Percentiles rank a stretch among this genome's conserved stretches.
Conservation (phyloP, 2,113 vertebrate genomes). For the Cryptomyrus ogoouensis region DNA sequence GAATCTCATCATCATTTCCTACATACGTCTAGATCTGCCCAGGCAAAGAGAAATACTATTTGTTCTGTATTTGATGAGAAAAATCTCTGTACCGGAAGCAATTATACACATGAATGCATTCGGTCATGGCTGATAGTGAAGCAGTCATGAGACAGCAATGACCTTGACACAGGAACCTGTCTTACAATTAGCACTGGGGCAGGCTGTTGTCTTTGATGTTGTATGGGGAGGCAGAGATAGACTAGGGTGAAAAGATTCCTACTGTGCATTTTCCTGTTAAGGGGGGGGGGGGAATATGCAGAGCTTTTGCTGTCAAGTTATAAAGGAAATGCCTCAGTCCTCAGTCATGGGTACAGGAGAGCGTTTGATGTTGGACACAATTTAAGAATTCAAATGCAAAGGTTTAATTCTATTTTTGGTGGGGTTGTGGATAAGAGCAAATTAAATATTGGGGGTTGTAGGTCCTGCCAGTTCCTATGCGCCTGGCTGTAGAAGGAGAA, state of each 20-base stretch:
- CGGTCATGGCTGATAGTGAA: not conserved
- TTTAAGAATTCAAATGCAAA: not conserved
- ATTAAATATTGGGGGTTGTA: too few species aligned
- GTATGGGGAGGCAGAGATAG: not conserved
- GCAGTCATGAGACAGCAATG: not conserved
- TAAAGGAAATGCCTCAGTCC: not conserved
- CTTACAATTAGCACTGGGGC: not conserved
- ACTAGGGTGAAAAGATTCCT: not conserved
- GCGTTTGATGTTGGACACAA: not conserved
- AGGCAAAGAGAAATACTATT: not conserved
- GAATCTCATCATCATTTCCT: not conserved
- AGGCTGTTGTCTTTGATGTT: not conserved
- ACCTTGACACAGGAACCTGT: not conserved
- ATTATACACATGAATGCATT: conserved; percentile 2
- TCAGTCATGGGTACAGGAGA: not conserved
- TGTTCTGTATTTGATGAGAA: not conserved
- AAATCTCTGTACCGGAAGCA: not conserved
- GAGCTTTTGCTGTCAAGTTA: not conserved
- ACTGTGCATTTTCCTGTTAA: not conserved
- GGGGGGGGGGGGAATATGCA: not conserved
- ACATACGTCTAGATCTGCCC: not conserved
- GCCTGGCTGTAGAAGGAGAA: not conserved
- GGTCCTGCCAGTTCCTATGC: not conserved
- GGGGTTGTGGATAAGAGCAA: not conserved
- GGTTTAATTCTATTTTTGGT: not conserved